These are phyloP conservation scores for Steinernema hermaphroditum DNA, from an alignment of 2,888 invertebrate species.

Conservation along the genomic window DNA sequence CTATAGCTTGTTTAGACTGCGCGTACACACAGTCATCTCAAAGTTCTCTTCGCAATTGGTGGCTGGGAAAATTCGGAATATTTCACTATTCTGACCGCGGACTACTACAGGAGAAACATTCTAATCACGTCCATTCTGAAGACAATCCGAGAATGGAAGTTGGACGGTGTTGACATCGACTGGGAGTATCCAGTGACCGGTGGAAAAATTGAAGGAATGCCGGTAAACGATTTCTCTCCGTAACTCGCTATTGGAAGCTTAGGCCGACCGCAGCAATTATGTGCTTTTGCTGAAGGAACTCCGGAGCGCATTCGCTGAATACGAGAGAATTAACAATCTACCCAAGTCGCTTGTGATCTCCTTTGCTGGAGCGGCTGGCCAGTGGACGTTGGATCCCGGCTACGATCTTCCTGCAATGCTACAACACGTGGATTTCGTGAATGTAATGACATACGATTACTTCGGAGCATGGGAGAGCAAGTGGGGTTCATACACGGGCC, in stretches of 20 bases:
- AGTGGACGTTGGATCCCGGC: slow-evolving; percentile 65
- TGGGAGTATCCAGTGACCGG: slow-evolving; percentile 66
- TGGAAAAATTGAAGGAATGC: slow-evolving; percentile 56
- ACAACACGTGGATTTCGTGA: slow-evolving; percentile 63
- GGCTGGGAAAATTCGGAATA: slow-evolving; percentile 65
- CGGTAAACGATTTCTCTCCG: slow-evolving; percentile 34
- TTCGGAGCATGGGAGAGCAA: slow-evolving; percentile 64
- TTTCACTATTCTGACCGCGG: slow-evolving; percentile 55
- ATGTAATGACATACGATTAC: slow-evolving; percentile 66
- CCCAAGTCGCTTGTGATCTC: slow-evolving; percentile 51
- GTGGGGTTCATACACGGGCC: slow-evolving; percentile 66
- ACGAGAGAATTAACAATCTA: slow-evolving; percentile 37
- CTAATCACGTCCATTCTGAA: slow-evolving; percentile 52
- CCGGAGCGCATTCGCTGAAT: slow-evolving; percentile 48
- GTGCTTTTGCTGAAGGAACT: slow-evolving; percentile 62
- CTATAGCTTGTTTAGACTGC: slow-evolving; percentile 51
- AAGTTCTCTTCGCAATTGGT: slow-evolving; percentile 62
- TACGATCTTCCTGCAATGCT: slow-evolving; percentile 61
- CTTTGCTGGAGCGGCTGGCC: slow-evolving; percentile 65
- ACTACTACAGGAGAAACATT: slow-evolving; percentile 45
- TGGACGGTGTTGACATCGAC: slow-evolving; percentile 65
- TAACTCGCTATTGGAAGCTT: background rate
- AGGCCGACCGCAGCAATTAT: slow-evolving; percentile 60
- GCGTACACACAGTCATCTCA: slow-evolving; percentile 49
- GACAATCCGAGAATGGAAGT: slow-evolving; percentile 52